Percentiles rank a stretch among this genome's conserved stretches.
Evolutionary conservation across 1,140 invertebrate species (phyloP).

Genomic region (Meloidogyne exigua): DNA sequence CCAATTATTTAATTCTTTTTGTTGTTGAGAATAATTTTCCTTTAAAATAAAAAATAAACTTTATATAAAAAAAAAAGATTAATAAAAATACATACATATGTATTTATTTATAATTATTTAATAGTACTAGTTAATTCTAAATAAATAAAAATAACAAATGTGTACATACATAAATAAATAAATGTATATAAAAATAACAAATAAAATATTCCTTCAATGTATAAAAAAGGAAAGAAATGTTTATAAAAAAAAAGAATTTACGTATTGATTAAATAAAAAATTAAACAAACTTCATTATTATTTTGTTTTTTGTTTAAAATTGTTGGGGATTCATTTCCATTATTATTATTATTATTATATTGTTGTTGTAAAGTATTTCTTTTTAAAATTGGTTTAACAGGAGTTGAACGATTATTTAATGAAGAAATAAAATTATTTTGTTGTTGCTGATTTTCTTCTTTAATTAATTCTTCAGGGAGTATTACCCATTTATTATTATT

Average conservation of each 20-base stretch:
- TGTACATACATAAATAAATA: no score
- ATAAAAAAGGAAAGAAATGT: no score
- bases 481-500: not conserved
- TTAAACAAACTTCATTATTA: not conserved
- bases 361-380: constrained; percentile 8
- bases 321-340: not conserved
- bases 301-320: not conserved
- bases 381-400: constrained; percentile 28
- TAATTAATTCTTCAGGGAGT: not conserved
- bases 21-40: constrained; percentile 1
- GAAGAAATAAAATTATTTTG: not conserved
- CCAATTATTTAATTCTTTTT: constrained; percentile 3
- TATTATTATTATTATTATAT: not conserved
- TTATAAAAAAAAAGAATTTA: no score
- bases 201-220: no score
- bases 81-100: not conserved
- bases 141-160: no score
- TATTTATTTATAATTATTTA: no score
- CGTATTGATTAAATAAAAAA: not conserved
- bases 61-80: not conserved
- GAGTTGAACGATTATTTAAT: not conserved
- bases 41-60: not conserved
- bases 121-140: no score
- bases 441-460: not conserved
- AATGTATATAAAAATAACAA: no score